Evolutionary conservation across 2,113 vertebrate genomes (phyloP).

Genomic region (Tangachromis dhanisi): DNA sequence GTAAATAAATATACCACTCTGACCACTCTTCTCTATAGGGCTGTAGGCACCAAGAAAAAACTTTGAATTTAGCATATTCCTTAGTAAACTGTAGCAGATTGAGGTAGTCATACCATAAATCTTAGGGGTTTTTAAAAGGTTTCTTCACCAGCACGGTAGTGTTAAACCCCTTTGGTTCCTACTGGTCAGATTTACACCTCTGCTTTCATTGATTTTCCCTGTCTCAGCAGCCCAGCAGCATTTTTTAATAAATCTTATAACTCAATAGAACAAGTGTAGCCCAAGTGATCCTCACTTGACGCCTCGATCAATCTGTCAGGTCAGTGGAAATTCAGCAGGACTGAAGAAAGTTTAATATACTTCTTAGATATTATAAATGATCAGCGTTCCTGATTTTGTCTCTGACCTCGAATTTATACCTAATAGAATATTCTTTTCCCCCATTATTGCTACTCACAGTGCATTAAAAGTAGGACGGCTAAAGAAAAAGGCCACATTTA

Average conservation of each 20-base stretch:
- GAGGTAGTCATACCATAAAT: constrained; percentile 33
- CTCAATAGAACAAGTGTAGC: constrained; percentile 47
- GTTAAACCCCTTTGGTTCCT: constrained; percentile 8
- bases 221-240: constrained; percentile 19
- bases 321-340: neutral
- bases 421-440: neutral
- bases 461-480: neutral
- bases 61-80: neutral
- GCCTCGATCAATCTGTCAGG: constrained; percentile 23
- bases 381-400: neutral
- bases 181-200: constrained; percentile 49
- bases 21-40: neutral
- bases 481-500: neutral
- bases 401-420: neutral
- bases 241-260: constrained; percentile 52
- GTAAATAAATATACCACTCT: neutral
- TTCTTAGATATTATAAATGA: neutral
- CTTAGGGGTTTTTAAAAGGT: constrained; percentile 14
- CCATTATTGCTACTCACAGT: neutral
- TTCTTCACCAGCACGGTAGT: constrained; percentile 7
- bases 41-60: neutral
- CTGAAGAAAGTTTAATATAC: neutral
- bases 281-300: constrained; percentile 19
- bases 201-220: constrained; percentile 45
- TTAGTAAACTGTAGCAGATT: neutral